These are phyloP conservation scores for Poecilia velifera DNA, from an alignment of 2,797 vertebrate species.

Conservation along the genomic window DNA sequence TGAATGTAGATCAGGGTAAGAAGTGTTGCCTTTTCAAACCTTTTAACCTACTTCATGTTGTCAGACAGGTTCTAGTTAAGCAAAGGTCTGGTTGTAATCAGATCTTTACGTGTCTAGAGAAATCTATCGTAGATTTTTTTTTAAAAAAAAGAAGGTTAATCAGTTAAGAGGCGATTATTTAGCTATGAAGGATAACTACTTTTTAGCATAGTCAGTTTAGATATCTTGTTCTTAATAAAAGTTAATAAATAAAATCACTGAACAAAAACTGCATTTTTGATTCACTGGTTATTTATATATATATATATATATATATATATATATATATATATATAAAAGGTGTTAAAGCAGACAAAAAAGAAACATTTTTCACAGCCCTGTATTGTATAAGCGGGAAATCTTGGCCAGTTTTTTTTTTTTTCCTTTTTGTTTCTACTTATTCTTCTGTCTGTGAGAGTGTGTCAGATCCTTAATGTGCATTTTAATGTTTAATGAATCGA, in stretches of 20 bases:
- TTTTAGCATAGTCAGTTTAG: neutral
- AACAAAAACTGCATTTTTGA: too few species aligned
- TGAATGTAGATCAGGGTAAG: neutral
- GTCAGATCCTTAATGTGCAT: constrained; percentile 12
- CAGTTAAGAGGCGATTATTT: neutral
- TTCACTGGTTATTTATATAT: neutral
- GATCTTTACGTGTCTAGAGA: neutral
- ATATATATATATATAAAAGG: too few species aligned
- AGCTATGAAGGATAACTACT: neutral
- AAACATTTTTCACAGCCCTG: neutral
- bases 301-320: too few species aligned
- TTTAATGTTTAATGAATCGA: constrained; percentile 56
- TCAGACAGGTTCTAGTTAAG: neutral
- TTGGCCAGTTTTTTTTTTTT: neutral
- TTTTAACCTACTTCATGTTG: neutral
- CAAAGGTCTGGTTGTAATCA: neutral
- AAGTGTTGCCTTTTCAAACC: neutral
- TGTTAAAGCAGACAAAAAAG: neutral
- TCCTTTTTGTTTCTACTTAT: neutral
- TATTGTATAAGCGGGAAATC: neutral
- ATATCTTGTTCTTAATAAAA: neutral
- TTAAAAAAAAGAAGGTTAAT: neutral
- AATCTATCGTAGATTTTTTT: neutral
- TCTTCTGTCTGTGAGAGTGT: constrained; percentile 1
- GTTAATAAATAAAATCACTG: neutral